These are phyloP conservation scores for Perizoma affinitatum DNA, from an alignment of 2,888 invertebrate genomes.

Conservation along the genomic window DNA sequence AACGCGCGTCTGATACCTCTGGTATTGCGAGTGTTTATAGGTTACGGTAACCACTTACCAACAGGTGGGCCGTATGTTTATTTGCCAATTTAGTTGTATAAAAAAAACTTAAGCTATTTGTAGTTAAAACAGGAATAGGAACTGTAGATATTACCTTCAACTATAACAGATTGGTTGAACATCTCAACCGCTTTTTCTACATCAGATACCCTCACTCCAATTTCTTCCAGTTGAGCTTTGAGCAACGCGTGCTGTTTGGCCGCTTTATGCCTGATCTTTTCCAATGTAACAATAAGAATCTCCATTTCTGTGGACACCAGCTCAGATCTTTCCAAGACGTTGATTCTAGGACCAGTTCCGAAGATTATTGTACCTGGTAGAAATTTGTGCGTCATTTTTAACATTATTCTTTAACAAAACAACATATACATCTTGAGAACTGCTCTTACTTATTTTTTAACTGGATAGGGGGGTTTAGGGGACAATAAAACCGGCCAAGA, in stretches of 20 bases:
- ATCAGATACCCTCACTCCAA: conserved; percentile 76
- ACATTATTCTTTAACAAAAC: no score
- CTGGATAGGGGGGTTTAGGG: no score
- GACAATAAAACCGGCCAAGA: no score
- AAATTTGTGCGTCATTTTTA: background rate
- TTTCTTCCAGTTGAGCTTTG: conserved; percentile 83
- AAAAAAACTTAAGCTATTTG: no score
- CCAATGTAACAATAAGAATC: conserved; percentile 60
- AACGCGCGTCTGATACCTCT: no score
- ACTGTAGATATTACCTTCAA: conserved; percentile 49
- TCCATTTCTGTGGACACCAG: conserved; percentile 79
- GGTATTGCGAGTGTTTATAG: no score
- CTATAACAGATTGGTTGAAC: conserved; percentile 81
- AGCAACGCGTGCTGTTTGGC: conserved; percentile 68
- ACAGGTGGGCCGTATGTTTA: no score
- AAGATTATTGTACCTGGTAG: conserved; percentile 53
- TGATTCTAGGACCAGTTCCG: conserved; percentile 72
- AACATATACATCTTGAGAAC: no score
- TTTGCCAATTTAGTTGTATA: no score
- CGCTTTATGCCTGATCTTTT: conserved; percentile 55
- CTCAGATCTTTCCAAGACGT: conserved; percentile 78
- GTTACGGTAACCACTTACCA: no score
- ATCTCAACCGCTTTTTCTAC: conserved; percentile 71
- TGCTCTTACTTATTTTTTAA: no score
- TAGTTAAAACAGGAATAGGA: no score